Conservation (phyloP, 2,797 vertebrate species). For the Coccyzus lansbergi region DNA sequence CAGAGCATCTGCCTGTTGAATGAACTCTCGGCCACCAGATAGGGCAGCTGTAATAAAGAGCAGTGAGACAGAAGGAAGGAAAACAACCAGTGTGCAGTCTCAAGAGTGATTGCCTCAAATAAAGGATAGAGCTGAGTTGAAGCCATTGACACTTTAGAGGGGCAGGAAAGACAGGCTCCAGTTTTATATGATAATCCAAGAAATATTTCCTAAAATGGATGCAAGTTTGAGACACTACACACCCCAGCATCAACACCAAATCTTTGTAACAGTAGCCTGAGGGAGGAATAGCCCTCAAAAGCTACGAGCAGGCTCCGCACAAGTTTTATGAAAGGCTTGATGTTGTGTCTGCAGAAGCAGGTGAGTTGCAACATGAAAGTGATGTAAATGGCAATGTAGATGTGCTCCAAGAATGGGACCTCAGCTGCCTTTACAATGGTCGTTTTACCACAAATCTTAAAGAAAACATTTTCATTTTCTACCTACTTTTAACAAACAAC, state of each 20-base stretch:
- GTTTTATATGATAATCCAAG: not conserved
- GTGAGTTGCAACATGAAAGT: not conserved
- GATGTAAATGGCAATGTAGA: not conserved
- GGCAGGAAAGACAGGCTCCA: not conserved
- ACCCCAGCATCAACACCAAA: not conserved
- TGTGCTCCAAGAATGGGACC: not conserved
- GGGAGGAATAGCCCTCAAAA: not conserved
- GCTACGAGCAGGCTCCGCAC: not conserved
- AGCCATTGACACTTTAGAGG: not conserved
- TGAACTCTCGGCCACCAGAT: not conserved
- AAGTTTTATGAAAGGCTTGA: not conserved
- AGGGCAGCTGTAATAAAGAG: not conserved
- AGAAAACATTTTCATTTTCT: not conserved
- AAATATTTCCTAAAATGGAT: not conserved
- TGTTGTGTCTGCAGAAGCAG: not conserved
- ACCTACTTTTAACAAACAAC: not conserved
- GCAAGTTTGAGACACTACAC: accelerated
- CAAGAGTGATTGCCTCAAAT: not conserved
- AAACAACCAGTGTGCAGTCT: not conserved
- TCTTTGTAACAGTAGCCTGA: not conserved
- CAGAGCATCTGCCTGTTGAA: not conserved
- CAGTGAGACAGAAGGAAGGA: not conserved
- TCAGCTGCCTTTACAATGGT: not conserved
- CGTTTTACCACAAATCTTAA: not conserved
- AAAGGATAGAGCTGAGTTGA: not conserved